phyloP scores from a whole-genome alignment of 2,888 invertebrate genomes.

The Ganaspis brasiliensis region DNA sequence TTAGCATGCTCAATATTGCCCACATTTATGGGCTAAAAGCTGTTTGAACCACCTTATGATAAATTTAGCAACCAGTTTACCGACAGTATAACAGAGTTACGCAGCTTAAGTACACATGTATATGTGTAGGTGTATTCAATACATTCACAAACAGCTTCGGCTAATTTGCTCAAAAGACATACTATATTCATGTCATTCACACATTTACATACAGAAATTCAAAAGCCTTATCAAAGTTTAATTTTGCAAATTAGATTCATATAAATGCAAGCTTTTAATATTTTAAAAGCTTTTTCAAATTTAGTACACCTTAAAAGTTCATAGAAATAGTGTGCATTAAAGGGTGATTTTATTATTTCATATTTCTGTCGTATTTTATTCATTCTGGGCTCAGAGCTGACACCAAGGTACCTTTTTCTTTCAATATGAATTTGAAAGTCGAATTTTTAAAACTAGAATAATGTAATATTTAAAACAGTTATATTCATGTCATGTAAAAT shows the following conservation, averaged over 20 bases:
- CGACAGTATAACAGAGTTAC: conserved; percentile 13
- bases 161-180: conserved; percentile 2
- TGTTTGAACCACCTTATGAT: conserved; percentile 19
- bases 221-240: conserved; percentile 18
- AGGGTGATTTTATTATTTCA: not conserved
- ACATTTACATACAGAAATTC: conserved; percentile 15
- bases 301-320: not conserved
- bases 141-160: not conserved
- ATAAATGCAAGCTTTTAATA: not conserved
- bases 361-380: no score
- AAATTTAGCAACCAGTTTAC: conserved; percentile 20
- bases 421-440: conserved; percentile 3
- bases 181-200: not conserved
- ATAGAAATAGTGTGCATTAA: not conserved
- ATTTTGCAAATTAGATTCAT: conserved; percentile 14
- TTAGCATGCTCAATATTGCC: conserved; percentile 24
- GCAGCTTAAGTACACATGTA: not conserved
- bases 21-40: conserved; percentile 12
- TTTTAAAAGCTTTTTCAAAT: not conserved
- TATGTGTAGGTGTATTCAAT: no score
- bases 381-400: no score
- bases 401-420: not conserved
- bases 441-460: no score
- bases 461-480: no score
- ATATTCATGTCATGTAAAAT: no score